Evolutionary conservation across 2,797 vertebrate species (phyloP), one percentile per base, ranked within the genome.

Genomic region (Oceanodroma leucorhoa): DNA sequence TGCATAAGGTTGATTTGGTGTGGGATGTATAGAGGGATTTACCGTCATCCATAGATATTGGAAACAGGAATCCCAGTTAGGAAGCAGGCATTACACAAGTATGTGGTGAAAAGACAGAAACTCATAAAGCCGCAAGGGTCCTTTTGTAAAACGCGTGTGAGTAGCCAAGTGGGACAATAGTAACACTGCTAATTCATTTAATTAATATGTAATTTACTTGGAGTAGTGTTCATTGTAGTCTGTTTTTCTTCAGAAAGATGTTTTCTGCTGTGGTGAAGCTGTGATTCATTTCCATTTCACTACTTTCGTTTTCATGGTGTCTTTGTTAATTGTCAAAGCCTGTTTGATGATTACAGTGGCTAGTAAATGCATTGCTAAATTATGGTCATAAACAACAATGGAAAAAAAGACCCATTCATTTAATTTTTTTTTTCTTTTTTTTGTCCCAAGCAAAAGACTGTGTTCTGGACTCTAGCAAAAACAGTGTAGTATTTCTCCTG

Each of bases 151-250:
- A 95, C 54, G 90, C 3, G 1, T 71, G 64, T 34, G 89, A 92
- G 85, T 94, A 71, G 94, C 96, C 96, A 96, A 95, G 86, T 95
- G 67, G 75, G 94, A 96, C 95, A 96, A 94, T 96, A 92, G 91
- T 60, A 89, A 89, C 64, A 73, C 81, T 96, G 95, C 93, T 96
- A 96, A 96, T 97, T 96, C 91, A 92, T 89, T 96, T 97, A 95
- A 96, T 97, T 96, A 96, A 94, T 97, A 95, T 95, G 93, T 96
- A 95, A 94, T 97, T 94, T 96, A 92, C 71, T 96, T 95, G 88
- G 51, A 95, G 78, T 89, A 92, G 66, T 83, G 78, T 89, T 94
- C 94, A 95, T 93, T 96, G 73, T 89, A 89, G 90, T 87, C 94
- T 84, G 81, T 80, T 90, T 96, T 81, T 96, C 95, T 94, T 96